A percentile compares a stretch with the other conserved stretches of the same genome.
Evolutionary conservation across 2,888 invertebrate species (phyloP).

Genomic region (Drosophila emarginata): DNA sequence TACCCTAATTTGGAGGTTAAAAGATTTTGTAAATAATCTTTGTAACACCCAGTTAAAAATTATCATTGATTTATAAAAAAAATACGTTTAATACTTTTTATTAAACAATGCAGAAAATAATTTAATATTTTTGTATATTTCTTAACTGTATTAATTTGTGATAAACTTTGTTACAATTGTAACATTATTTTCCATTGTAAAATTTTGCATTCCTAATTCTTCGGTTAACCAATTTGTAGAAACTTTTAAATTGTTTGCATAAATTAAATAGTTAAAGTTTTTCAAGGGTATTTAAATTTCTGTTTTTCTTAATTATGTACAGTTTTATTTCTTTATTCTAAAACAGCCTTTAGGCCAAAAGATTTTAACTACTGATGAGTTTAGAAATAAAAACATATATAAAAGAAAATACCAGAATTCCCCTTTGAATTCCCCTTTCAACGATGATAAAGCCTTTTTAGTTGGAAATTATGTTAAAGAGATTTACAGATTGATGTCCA

Average conservation of each 20-base stretch:
- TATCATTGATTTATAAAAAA: neutral
- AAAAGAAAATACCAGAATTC: neutral
- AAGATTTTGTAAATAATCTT: neutral
- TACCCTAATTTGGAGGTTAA: neutral
- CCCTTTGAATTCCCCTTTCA: neutral
- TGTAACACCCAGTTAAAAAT: neutral
- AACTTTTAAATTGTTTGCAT: no score
- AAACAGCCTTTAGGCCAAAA: neutral
- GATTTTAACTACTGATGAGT: neutral
- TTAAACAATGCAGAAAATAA: no score
- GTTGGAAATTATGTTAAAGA: conserved; percentile 5
- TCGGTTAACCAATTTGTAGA: no score
- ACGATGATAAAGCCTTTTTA: neutral
- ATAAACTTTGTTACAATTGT: no score
- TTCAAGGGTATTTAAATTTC: neutral
- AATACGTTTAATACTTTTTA: no score
- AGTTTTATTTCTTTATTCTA: no score
- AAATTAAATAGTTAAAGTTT: neutral
- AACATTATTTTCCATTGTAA: no score
- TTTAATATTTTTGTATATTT: no score
- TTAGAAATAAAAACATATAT: no score
- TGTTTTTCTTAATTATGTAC: neutral
- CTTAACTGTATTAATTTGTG: no score
- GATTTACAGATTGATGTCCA: conserved; percentile 2
- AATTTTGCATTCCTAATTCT: no score